phyloP scores from a whole-genome alignment of 2,113 vertebrate species.

The Coregonus clupeaformis region DNA sequence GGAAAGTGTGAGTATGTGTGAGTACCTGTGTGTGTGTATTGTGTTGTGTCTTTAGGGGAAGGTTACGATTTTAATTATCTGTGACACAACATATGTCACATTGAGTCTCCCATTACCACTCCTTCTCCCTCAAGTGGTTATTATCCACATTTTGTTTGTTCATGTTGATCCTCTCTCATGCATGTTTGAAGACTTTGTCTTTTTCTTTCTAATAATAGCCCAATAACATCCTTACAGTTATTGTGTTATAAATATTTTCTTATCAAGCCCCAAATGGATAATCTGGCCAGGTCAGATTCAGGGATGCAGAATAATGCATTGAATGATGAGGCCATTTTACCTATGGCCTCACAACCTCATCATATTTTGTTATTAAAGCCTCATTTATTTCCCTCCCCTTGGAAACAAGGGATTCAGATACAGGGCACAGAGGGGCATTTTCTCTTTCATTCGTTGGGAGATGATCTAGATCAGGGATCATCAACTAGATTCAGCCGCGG shows the following conservation, averaged over 20 bases:
- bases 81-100: not conserved
- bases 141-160: no score
- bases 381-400: constrained; percentile 3
- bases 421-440: not conserved
- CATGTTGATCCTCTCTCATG: not conserved
- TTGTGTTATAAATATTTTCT: not conserved
- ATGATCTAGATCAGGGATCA: constrained; percentile 24
- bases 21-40: not conserved
- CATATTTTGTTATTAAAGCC: constrained; percentile 30
- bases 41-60: not conserved
- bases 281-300: not conserved
- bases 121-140: not conserved
- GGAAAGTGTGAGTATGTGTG: not conserved
- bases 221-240: not conserved
- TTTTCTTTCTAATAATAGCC: not conserved
- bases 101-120: not conserved
- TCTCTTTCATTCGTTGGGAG: constrained; percentile 14
- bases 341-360: constrained; percentile 21
- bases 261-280: not conserved
- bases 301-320: not conserved
- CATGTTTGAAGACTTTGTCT: not conserved
- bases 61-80: not conserved
- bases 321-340: not conserved
- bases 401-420: constrained; percentile 14
- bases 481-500: no score